Conservation (phyloP, 2,113 vertebrate genomes). For the Anarrhichthys ocellatus region DNA sequence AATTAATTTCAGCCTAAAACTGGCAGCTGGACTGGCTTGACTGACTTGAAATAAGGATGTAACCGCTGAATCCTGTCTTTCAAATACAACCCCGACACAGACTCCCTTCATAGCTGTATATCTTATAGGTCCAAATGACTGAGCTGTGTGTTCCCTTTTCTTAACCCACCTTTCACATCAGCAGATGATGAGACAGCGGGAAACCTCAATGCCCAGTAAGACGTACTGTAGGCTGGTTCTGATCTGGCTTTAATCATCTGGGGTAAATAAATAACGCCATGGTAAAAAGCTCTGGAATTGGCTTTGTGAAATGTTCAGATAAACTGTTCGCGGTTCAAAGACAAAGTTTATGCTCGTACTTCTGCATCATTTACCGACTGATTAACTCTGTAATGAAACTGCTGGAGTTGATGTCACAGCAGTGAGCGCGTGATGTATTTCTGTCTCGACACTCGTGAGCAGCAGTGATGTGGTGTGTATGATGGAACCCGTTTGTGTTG, state of each 20-base stretch:
- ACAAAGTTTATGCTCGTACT: not conserved
- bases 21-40: not conserved
- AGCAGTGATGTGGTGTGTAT: not conserved
- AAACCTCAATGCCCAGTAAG: not conserved
- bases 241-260: not conserved
- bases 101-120: not conserved
- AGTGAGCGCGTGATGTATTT: not conserved
- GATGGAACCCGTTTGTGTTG: conserved; percentile 65
- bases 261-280: not conserved
- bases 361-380: not conserved
- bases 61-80: not conserved
- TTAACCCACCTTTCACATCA: not conserved
- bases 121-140: not conserved
- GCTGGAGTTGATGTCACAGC: not conserved
- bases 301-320: not conserved
- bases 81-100: not conserved
- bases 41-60: not conserved
- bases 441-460: not conserved
- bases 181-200: not conserved
- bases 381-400: not conserved
- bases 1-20: too few relatives aligned
- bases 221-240: not conserved
- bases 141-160: not conserved
- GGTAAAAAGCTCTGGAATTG: not conserved
- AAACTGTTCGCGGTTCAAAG: not conserved